Percentiles rank a stretch among this genome's conserved stretches.
These are phyloP conservation scores for Ciconia stormi DNA, from an alignment of 2,113 vertebrate species.

Conservation along the genomic window DNA sequence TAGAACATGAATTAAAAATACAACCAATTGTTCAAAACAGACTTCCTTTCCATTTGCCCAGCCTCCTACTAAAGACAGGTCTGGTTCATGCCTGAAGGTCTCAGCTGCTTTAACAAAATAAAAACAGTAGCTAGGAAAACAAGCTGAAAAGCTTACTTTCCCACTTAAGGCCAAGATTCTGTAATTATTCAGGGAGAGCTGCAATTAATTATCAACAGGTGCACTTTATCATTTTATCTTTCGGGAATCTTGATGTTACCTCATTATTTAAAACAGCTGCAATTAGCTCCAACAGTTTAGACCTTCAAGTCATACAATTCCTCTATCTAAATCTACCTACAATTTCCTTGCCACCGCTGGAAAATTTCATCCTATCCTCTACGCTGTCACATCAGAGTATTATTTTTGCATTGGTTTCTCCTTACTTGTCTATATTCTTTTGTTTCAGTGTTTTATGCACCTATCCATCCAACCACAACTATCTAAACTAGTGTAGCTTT, in stretches of 20 bases:
- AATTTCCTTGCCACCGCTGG: not conserved
- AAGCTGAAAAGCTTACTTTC: not conserved
- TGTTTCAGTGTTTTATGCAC: not conserved
- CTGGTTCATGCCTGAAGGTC: not conserved
- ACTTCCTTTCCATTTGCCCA: not conserved
- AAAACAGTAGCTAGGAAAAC: not conserved
- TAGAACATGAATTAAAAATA: not conserved
- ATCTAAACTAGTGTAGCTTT: not conserved
- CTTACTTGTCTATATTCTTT: not conserved
- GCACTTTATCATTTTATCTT: not conserved
- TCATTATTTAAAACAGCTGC: not conserved
- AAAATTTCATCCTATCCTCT: not conserved
- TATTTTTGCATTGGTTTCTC: not conserved
- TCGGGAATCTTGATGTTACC: not conserved
- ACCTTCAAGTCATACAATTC: not conserved
- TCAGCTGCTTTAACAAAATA: not conserved
- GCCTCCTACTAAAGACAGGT: not conserved
- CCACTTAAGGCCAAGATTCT: not conserved
- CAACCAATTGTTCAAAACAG: not conserved
- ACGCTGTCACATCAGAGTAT: not conserved
- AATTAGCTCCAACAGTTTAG: not conserved
- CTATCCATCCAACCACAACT: not conserved
- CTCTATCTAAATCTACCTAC: not conserved
- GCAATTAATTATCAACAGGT: conserved; percentile 17
- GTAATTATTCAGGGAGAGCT: not conserved